Base-by-base conservation (phyloP, 1,140 invertebrate species). In the Littorina saxatilis region DNA sequence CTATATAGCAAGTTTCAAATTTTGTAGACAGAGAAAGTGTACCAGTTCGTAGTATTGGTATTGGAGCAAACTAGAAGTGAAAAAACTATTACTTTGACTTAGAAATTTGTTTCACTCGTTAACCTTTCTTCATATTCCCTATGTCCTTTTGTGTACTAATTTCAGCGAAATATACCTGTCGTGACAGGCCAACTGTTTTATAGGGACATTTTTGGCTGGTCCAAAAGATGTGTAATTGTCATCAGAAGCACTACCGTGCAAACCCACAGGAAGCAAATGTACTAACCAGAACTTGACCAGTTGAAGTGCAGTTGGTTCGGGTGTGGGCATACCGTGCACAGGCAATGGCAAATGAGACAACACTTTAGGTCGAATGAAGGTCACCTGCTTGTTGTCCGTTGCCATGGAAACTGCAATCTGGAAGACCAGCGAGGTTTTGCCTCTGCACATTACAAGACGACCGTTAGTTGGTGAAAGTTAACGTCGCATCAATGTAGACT, bases 221-320 rank as follows among this genome's bases (percentile, higher is more conserved):
- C n/a, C n/a, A n/a, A n/a, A n/a, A n/a, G n/a, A n/a, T n/a, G n/a
- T n/a, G n/a, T n/a, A n/a, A n/a, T n/a, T n/a, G n/a, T n/a, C n/a
- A n/a, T n/a, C n/a, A n/a, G n/a, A n/a, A n/a, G n/a, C n/a, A n/a
- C n/a, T n/a, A n/a, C n/a, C n/a, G n/a, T n/a, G n/a, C n/a, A n/a
- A n/a, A n/a, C n/a, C n/a, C n/a, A n/a, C n/a, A n/a, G n/a, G n/a
- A n/a, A n/a, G n/a, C n/a, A n/a, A n/a, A 75, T 11, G 47, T 17
- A 80, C 79, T 80, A 35, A 80, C 79, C 68, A 72, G n/a, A 80
- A 43, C 50, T 80, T 80, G 13, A 80, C 47, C 20, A 73, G 70
- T 27, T 80, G 40, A 1, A 80, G 52, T 11, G 70, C 68, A 35
- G 66, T 37, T 37, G 79, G 23, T 50, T 73, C 50, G 1, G 79